These are phyloP conservation scores for Battus philenor DNA, from an alignment of 1,140 invertebrate species.

Conservation along the genomic window DNA sequence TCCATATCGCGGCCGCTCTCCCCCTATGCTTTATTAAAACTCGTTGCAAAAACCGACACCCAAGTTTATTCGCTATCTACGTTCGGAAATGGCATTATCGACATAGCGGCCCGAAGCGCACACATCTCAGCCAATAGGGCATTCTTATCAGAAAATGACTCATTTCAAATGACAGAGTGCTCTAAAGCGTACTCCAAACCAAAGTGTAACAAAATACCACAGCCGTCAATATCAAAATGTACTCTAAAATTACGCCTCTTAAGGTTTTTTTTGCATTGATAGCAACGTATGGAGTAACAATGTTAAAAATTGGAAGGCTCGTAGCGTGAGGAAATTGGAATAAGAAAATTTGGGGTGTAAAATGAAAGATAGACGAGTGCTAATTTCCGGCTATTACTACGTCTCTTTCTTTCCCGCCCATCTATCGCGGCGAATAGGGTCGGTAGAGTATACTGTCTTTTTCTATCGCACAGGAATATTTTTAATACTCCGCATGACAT, in stretches of 20 bases:
- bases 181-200: constrained; percentile 43
- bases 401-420: constrained; percentile 73
- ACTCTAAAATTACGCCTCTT: constrained; percentile 19
- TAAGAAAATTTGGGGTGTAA: constrained; percentile 76
- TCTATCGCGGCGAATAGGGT: constrained; percentile 51
- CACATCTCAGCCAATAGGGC: constrained; percentile 73
- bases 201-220: constrained; percentile 27
- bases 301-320: constrained; percentile 40
- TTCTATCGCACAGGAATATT: constrained; percentile 43
- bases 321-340: constrained; percentile 73
- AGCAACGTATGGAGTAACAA: constrained; percentile 25
- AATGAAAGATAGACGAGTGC: constrained; percentile 76
- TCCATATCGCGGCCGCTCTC: constrained; percentile 64
- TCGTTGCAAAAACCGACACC: constrained; percentile 66
- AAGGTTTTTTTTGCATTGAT: constrained; percentile 21
- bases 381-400: constrained; percentile 75
- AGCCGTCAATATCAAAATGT: constrained; percentile 28
- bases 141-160: constrained; percentile 76
- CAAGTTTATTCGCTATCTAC: constrained; percentile 65
- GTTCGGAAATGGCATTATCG: constrained; percentile 72
- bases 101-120: constrained; percentile 53
- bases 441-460: constrained; percentile 51
- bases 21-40: constrained; percentile 73
- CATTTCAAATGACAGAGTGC: constrained; percentile 76
- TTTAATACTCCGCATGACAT: constrained; percentile 36